Conservation (phyloP, 2,888 invertebrate species). For the Agonum fuliginosum region DNA sequence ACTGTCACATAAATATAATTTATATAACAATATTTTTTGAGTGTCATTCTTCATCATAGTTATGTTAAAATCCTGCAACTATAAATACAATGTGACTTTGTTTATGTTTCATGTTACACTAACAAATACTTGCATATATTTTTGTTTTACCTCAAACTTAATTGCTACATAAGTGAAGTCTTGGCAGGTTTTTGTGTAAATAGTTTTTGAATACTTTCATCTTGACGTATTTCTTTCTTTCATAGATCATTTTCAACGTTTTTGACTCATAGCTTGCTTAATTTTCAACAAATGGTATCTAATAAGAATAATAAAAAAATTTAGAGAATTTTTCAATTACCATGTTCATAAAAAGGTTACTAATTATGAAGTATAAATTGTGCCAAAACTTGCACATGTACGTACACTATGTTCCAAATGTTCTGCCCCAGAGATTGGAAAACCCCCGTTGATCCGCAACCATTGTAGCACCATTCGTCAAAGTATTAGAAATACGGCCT, state of each 20-base stretch:
- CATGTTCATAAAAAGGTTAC: background rate
- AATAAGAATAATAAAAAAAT: constrained; percentile 18
- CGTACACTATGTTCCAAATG: background rate
- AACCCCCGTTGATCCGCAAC: too few species aligned
- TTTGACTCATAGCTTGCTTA: constrained; percentile 5
- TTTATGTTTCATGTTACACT: constrained; percentile 4
- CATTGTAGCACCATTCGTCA: too few species aligned
- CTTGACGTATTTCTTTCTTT: constrained; percentile 24
- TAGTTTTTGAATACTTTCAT: constrained; percentile 38
- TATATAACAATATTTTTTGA: constrained; percentile 16
- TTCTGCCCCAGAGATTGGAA: too few species aligned
- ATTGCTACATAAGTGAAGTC: constrained; percentile 37
- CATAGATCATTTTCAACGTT: constrained; percentile 16
- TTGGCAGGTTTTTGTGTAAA: constrained; percentile 33
- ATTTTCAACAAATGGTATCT: constrained; percentile 16
- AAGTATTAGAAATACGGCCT: too few species aligned
- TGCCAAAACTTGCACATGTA: background rate
- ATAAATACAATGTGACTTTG: constrained; percentile 30
- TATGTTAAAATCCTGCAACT: background rate
- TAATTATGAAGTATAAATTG: background rate
- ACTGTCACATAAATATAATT: constrained; percentile 35
- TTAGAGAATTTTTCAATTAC: background rate
- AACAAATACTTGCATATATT: background rate
- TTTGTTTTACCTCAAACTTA: constrained; percentile 25
- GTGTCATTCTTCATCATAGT: constrained; percentile 43